A percentile compares a stretch with the other conserved stretches of the same genome.
phyloP scores from a whole-genome alignment of 2,113 vertebrate genomes.

The Corynorhinus townsendii region DNA sequence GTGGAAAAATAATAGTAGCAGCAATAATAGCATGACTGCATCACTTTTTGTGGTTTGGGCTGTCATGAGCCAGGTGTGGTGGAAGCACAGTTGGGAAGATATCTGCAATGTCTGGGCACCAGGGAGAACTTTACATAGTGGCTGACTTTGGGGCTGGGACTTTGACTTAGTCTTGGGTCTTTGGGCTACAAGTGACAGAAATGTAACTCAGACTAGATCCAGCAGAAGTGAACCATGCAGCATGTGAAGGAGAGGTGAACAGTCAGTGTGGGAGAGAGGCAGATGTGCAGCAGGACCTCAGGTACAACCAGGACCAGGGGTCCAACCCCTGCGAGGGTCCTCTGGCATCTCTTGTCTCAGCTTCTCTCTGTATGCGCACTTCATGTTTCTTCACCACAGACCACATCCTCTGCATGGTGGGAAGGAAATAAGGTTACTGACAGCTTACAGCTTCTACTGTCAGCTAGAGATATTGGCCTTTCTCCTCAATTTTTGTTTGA shows the following conservation, averaged over 20 bases:
- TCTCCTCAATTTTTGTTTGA: neutral
- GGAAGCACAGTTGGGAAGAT: neutral
- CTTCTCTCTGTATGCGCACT: neutral
- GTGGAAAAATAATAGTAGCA: neutral
- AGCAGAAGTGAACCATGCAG: neutral
- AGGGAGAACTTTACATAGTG: neutral
- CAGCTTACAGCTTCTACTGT: neutral
- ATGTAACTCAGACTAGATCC: neutral
- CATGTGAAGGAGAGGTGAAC: neutral
- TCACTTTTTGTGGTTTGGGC: neutral
- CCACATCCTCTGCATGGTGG: slow-evolving; percentile 16
- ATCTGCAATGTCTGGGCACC: neutral
- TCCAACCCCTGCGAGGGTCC: neutral
- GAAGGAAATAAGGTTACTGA: neutral
- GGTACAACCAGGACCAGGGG: neutral
- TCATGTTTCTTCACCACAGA: neutral
- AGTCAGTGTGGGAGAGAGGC: accelerated
- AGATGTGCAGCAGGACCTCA: neutral
- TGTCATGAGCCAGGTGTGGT: neutral
- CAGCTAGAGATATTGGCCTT: neutral
- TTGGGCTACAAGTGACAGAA: neutral
- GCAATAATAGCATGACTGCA: neutral
- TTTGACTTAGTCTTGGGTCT: neutral
- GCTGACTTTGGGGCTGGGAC: neutral
- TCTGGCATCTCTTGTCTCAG: neutral